Percentiles rank a stretch among this genome's conserved stretches.
phyloP scores from a whole-genome alignment of 2,113 vertebrate genomes.

The Lasiurus borealis region DNA sequence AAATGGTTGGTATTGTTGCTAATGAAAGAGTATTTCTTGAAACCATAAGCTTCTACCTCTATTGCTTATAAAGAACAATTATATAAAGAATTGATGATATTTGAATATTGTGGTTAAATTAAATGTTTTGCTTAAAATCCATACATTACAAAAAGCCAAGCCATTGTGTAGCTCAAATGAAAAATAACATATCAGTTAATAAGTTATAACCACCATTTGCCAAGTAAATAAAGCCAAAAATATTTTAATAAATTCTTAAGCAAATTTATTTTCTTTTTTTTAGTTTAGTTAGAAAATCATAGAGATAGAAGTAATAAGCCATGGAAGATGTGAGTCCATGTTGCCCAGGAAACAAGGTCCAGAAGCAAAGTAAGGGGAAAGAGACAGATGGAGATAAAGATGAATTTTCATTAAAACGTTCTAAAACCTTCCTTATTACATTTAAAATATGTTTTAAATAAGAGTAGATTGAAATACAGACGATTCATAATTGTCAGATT shows the following conservation, averaged over 20 bases:
- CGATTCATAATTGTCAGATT: neutral
- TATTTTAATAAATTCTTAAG: slow-evolving; percentile 30
- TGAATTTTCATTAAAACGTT: slow-evolving; percentile 16
- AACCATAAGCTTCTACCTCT: neutral
- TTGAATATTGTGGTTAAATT: neutral
- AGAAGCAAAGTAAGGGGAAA: neutral
- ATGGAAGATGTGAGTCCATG: neutral
- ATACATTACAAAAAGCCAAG: neutral
- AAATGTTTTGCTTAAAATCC: neutral
- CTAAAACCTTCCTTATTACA: neutral
- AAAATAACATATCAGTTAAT: neutral
- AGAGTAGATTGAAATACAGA: neutral
- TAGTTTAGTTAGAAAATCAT: neutral
- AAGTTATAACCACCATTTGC: neutral
- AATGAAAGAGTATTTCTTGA: slow-evolving; percentile 35
- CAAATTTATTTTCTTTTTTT: neutral
- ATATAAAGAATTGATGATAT: neutral
- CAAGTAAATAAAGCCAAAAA: neutral
- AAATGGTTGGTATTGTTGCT: neutral
- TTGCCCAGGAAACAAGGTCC: neutral
- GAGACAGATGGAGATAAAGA: neutral
- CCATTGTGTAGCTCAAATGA: neutral
- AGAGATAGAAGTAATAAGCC: neutral
- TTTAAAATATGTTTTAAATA: neutral
- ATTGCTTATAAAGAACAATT: neutral